Percentiles rank a stretch among this genome's conserved stretches.
Conservation (phyloP, 2,113 vertebrate species). For the Neotragus pygmaeus region DNA sequence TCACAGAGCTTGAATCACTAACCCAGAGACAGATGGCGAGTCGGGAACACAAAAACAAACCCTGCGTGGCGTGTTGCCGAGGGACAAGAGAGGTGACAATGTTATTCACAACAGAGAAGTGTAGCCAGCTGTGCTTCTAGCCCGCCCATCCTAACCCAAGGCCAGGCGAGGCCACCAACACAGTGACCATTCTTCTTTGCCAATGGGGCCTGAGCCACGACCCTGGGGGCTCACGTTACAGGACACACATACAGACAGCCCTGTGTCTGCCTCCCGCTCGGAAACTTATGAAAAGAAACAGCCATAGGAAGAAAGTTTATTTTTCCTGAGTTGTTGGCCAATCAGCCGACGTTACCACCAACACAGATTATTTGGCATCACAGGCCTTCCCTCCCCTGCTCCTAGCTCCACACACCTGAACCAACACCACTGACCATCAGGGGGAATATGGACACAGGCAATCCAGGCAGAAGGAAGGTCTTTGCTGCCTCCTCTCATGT, state of each 20-base stretch:
- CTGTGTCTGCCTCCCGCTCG: neutral
- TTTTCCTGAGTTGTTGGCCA: neutral
- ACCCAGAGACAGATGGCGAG: conserved; percentile 23
- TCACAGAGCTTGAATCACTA: neutral
- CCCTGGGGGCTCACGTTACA: neutral
- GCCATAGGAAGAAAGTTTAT: neutral
- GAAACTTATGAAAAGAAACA: neutral
- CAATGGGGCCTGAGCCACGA: neutral
- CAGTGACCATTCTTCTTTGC: neutral
- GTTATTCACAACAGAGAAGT: conserved; percentile 29
- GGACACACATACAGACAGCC: neutral
- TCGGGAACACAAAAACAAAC: conserved; percentile 21
- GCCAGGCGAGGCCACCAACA: neutral
- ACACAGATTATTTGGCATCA: neutral
- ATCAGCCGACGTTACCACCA: neutral
- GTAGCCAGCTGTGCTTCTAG: conserved; percentile 41
- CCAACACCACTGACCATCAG: neutral
- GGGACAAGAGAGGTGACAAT: conserved; percentile 25
- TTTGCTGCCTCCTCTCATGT: neutral
- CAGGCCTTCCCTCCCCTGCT: rapidly evolving
- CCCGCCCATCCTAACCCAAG: neutral
- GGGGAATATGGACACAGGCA: rapidly evolving
- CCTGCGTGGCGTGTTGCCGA: neutral
- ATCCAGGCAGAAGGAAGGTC: neutral
- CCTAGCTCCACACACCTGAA: neutral